These are phyloP conservation scores for Acomys russatus DNA, from an alignment of 2,797 vertebrate genomes.

Conservation along the genomic window DNA sequence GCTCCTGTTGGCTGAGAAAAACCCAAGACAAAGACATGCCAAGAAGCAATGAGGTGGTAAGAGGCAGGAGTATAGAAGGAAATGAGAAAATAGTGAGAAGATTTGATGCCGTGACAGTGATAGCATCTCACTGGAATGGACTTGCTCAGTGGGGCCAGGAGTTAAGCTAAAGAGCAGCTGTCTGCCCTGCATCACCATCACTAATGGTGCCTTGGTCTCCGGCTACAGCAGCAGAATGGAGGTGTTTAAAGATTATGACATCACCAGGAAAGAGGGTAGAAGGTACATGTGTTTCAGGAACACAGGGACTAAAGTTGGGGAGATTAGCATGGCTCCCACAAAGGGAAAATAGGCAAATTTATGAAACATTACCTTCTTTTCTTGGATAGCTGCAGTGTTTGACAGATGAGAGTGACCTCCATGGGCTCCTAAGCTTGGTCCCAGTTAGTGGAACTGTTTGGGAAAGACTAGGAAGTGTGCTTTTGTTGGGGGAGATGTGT, in stretches of 20 bases:
- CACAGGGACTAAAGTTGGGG: neutral
- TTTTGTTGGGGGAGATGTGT: neutral
- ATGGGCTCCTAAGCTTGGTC: neutral
- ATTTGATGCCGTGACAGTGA: neutral
- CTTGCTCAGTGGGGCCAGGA: neutral
- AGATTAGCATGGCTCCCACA: neutral
- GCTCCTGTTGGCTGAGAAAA: neutral
- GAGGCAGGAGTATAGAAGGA: neutral
- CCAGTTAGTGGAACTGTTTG: neutral
- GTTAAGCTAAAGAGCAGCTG: neutral
- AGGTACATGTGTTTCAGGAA: neutral
- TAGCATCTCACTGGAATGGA: neutral
- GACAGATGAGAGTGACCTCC: neutral
- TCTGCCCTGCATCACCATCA: neutral
- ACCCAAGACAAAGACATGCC: neutral
- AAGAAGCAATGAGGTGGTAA: neutral
- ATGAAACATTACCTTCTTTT: neutral
- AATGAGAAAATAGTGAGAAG: neutral
- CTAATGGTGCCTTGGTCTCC: neutral
- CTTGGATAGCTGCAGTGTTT: neutral
- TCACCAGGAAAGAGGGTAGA: neutral
- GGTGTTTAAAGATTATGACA: neutral
- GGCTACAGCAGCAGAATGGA: neutral
- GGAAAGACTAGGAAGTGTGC: neutral
- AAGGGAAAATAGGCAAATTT: neutral